Conservation (phyloP, 2,797 vertebrate species). For the Liparis tanakae region DNA sequence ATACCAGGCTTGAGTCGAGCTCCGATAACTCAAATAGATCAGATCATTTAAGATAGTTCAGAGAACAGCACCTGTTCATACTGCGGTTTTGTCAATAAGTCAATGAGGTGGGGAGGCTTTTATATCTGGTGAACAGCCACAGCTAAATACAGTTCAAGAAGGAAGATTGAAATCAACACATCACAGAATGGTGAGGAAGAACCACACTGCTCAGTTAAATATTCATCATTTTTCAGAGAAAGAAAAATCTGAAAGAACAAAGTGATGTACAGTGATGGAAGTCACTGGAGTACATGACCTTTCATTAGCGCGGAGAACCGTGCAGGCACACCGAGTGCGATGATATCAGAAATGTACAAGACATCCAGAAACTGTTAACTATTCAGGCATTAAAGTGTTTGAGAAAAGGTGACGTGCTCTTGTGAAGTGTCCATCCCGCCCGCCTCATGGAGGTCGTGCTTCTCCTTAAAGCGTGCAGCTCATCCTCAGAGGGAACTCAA, state of each 20-base stretch:
- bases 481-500: constrained; percentile 5
- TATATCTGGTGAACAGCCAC: constrained; percentile 3
- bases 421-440: constrained; percentile 34
- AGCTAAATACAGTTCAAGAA: neutral
- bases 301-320: constrained; percentile 8
- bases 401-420: constrained; percentile 23
- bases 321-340: neutral
- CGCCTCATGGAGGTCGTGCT: constrained; percentile 22
- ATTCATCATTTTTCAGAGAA: neutral
- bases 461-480: constrained; percentile 5
- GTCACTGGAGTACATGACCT: neutral
- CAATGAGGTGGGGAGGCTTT: too few species aligned
- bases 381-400: constrained; percentile 38
- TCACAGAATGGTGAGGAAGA: constrained; percentile 8
- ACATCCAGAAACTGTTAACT: constrained; percentile 24
- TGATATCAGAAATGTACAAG: constrained; percentile 8
- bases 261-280: neutral
- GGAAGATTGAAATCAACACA: neutral
- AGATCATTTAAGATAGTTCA: neutral
- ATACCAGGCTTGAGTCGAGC: neutral
- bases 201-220: neutral
- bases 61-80: neutral
- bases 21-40: neutral
- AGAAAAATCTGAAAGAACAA: neutral
- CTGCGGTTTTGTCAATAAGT: neutral